A percentile compares a stretch with the other conserved stretches of the same genome.
phyloP scores from a whole-genome alignment of 1,140 invertebrate species.

The Heliconius nattereri region DNA sequence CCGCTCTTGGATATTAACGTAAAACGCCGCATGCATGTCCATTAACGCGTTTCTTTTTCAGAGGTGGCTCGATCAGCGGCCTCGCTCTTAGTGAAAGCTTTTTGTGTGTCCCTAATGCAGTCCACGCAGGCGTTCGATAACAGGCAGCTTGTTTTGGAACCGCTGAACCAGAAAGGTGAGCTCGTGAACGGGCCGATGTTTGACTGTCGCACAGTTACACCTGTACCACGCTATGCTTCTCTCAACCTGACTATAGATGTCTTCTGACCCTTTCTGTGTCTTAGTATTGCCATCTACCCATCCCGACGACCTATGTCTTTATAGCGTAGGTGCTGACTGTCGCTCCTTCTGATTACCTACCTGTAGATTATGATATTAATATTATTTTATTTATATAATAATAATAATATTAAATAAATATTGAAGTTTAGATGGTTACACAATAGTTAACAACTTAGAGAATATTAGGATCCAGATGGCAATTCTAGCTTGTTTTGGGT shows the following conservation, averaged over 20 bases:
- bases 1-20: conserved; percentile 36
- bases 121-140: conserved; percentile 61
- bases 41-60: conserved; percentile 79
- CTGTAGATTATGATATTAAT: conserved; percentile 6
- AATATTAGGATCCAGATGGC: conserved; percentile 28
- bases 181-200: conserved; percentile 62
- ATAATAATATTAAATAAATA: neutral
- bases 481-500: conserved; percentile 39
- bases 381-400: conserved; percentile 14
- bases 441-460: neutral
- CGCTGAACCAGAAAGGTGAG: conserved; percentile 76
- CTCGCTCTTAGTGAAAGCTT: conserved; percentile 74
- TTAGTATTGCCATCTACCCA: conserved; percentile 48
- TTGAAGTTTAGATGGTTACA: conserved; percentile 3
- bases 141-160: conserved; percentile 72
- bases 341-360: conserved; percentile 18
- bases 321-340: conserved; percentile 30
- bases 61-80: conserved; percentile 63
- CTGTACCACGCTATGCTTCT: conserved; percentile 45
- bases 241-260: conserved; percentile 38
- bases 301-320: conserved; percentile 14
- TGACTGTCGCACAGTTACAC: conserved; percentile 58
- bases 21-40: conserved; percentile 57
- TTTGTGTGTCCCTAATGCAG: conserved; percentile 77
- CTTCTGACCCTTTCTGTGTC: conserved; percentile 35